These are phyloP conservation scores for Nycticebus coucang DNA, from an alignment of 2,113 vertebrate genomes.

Conservation along the genomic window DNA sequence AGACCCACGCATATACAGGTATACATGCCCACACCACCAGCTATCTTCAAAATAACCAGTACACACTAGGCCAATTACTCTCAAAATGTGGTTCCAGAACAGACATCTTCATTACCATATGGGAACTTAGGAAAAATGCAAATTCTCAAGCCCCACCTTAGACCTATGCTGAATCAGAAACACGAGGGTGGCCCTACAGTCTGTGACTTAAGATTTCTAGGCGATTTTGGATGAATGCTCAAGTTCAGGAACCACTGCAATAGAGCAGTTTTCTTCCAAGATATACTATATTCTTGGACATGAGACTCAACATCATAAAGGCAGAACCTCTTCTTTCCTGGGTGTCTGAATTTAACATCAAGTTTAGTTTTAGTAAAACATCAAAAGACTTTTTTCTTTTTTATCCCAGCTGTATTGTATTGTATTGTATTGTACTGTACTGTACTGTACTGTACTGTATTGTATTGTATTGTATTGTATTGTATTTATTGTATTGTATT, in stretches of 20 bases:
- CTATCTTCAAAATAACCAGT: neutral
- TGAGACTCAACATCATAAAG: neutral
- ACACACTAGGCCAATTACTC: neutral
- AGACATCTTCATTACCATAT: neutral
- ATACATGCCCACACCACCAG: neutral
- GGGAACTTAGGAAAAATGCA: neutral
- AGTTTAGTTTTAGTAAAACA: neutral
- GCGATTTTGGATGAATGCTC: neutral
- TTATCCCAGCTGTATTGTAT: neutral
- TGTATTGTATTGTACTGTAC: too few relatives aligned
- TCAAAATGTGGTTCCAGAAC: neutral
- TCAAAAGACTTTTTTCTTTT: neutral
- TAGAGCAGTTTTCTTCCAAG: neutral
- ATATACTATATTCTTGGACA: neutral
- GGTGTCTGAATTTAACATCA: neutral
- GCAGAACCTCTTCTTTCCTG: neutral
- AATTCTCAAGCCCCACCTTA: neutral
- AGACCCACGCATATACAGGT: too few relatives aligned
- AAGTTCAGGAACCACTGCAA: neutral
- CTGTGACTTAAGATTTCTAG: neutral
- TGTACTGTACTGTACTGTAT: too few relatives aligned
- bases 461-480: too few relatives aligned
- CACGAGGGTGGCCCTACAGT: neutral
- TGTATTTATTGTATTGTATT: too few relatives aligned
- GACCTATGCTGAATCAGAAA: neutral